Evolutionary conservation across 2,888 invertebrate species (phyloP), one percentile per base, ranked within the genome.

Genomic region (Hypselothyrea guttata): DNA sequence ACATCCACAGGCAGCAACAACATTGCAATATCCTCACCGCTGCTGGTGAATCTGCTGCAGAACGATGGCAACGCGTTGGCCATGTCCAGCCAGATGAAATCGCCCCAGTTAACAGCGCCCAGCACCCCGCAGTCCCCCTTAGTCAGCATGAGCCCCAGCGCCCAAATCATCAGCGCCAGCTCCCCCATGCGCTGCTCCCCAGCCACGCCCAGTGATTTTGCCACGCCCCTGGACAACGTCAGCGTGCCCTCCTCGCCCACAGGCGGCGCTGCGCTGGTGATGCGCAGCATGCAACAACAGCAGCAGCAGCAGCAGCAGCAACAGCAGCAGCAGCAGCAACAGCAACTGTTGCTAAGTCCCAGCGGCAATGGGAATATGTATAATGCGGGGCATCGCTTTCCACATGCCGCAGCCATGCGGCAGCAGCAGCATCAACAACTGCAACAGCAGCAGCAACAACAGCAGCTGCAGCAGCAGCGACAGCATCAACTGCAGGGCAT

Each of bases 41-140:
- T 98, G 73, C 91, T 98, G 71, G 98, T 98, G 28, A 98, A 98
- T 90, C 91, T 98, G 74, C 91, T 98, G 79, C 97, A 98, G 91
- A 97, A 96, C 87, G 97, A 97, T 86, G 95, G 86, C 27, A 86
- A 85, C 54, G 66, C n/a, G n/a, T n/a, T n/a, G n/a, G n/a, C 77
- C 34, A 70, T 69, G 60, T 71, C 78, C 53, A 82, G 69, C 62
- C 87, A 87, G 83, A 74, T 87, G 48, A 86, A 86, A 73, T 82
- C 89, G 41, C 78, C 84, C 0, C 85, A 83, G 49, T 42, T 68
- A 46, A 60, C 77, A 9, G 71, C 65, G 38, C 55, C 70, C 54
- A 51, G 66, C 40, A 67, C 78, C 44, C 81, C 65, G 38, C 76
- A 74, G 48, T 86, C 75, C 35, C 88, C 83, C 46, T 67, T 79